Evolutionary conservation across 2,888 invertebrate genomes (phyloP), one percentile per base, ranked within the genome.

Genomic region (Melanostoma mellinum): DNA sequence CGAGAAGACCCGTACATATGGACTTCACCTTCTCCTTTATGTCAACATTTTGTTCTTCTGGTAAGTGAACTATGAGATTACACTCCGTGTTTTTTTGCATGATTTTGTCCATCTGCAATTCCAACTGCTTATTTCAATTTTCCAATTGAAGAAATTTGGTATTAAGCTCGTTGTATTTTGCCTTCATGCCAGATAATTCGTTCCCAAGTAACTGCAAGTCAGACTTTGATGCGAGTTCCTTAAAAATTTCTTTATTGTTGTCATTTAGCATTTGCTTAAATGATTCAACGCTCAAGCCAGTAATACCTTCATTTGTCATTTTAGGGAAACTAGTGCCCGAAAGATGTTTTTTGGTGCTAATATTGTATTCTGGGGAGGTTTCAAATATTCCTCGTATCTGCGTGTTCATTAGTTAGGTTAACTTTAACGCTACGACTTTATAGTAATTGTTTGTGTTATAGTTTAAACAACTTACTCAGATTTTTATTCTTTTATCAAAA

Each of bases 181-280:
- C 20, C 20, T 20, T 20, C 20, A 20, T 20, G 20, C 38, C 10
- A 6, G 55, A 55, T 55, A 55, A 36, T 9, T 55, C 38, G 6
- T 36, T 8, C 3, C 10, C 38, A 9, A 55, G 55, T 36, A 55
- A 55, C 55, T 55, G 55, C 35, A 55, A 36, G n/a, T 36, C 55
- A 10, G 35, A 35, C 36, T 36, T 36, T 36, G 55, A 55, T 10
- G 36, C 36, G 55, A 36, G n/a, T n/a, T n/a, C n/a, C n/a, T n/a
- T n/a, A n/a, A n/a, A 36, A 55, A 55, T 35, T 4, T 36, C 55
- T 8, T 6, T 55, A 20, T 20, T 20, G 20, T 20, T 20, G 20
- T 20, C 20, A 20, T 20, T 20, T 20, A 20, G 20, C 20, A 36
- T 55, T 55, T 55, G 35, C 36, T 55, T 55, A 3, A 55, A 6